A percentile compares a stretch with the other conserved stretches of the same genome.
phyloP scores from a whole-genome alignment of 2,888 invertebrate species.

The Unio delphinus region DNA sequence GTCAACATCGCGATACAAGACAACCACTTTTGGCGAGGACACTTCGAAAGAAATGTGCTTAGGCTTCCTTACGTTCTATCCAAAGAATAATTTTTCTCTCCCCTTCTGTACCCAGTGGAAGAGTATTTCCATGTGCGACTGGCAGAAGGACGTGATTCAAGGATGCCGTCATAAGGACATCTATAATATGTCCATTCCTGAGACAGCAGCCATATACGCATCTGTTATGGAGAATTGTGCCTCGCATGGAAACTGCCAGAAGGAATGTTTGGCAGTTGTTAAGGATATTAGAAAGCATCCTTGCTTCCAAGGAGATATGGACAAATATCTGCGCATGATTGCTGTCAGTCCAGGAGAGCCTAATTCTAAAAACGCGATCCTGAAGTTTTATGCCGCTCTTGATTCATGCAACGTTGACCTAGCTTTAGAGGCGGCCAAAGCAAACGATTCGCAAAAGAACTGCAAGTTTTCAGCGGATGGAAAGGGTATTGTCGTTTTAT shows the following conservation, averaged over 20 bases:
- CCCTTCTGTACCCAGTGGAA: not conserved
- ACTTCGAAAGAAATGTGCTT: slow-evolving; percentile 60
- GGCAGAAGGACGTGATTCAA: slow-evolving; percentile 2
- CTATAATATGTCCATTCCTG: slow-evolving; percentile 2
- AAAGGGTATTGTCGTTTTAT: too few species aligned
- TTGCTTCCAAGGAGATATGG: slow-evolving; percentile 28
- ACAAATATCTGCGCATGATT: not conserved
- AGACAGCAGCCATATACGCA: slow-evolving; percentile 7
- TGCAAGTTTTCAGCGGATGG: too few species aligned
- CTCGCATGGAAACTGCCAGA: slow-evolving; percentile 9
- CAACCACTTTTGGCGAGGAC: slow-evolving; percentile 40
- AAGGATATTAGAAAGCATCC: slow-evolving; percentile 22
- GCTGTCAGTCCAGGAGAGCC: too few species aligned
- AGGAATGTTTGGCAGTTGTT: slow-evolving; percentile 24
- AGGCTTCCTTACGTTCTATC: slow-evolving; percentile 49
- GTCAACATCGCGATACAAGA: slow-evolving; percentile 22
- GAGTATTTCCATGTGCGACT: slow-evolving; percentile 7
- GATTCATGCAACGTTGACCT: too few species aligned
- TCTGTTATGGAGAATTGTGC: slow-evolving; percentile 19
- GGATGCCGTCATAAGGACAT: slow-evolving; percentile 17
- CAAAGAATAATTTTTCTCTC: slow-evolving; percentile 13
- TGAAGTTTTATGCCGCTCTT: too few species aligned
- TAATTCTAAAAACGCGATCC: too few species aligned
- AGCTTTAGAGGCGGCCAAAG: too few species aligned
- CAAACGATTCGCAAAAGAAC: too few species aligned